Percentiles rank a stretch among this genome's conserved stretches.
phyloP scores from a whole-genome alignment of 2,888 invertebrate genomes.

The Syrista parreyssii region DNA sequence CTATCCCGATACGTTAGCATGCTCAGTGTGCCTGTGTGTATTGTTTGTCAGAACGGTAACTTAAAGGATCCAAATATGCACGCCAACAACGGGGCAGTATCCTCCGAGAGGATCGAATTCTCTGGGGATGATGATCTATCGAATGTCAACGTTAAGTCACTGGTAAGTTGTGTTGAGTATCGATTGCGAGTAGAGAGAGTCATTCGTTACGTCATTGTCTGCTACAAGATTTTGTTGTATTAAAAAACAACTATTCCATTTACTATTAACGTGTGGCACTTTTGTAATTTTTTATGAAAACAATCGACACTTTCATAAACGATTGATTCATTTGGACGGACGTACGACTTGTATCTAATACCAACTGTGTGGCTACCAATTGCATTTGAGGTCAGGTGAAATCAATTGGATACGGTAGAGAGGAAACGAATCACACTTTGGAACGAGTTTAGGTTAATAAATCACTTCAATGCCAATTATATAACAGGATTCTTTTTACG shows the following conservation, averaged over 20 bases:
- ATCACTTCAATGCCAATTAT: background rate
- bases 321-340: background rate
- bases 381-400: background rate
- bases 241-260: background rate
- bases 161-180: constrained; percentile 68
- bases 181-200: background rate
- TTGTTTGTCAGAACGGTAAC: constrained; percentile 56
- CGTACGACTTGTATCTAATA: background rate
- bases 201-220: background rate
- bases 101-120: constrained; percentile 57
- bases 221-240: too few relatives aligned
- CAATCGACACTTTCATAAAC: background rate
- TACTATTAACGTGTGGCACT: background rate
- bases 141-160: constrained; percentile 74
- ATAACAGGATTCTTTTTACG: background rate
- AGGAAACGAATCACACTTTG: background rate
- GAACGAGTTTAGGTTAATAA: background rate
- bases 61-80: constrained; percentile 58
- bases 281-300: background rate
- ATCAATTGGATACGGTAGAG: background rate
- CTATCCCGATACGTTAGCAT: constrained; percentile 32
- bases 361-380: background rate
- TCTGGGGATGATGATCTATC: constrained; percentile 69
- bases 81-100: constrained; percentile 47
- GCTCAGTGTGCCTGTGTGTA: constrained; percentile 51